Conservation (phyloP, 2,113 vertebrate species). For the Dipodomys merriami region DNA sequence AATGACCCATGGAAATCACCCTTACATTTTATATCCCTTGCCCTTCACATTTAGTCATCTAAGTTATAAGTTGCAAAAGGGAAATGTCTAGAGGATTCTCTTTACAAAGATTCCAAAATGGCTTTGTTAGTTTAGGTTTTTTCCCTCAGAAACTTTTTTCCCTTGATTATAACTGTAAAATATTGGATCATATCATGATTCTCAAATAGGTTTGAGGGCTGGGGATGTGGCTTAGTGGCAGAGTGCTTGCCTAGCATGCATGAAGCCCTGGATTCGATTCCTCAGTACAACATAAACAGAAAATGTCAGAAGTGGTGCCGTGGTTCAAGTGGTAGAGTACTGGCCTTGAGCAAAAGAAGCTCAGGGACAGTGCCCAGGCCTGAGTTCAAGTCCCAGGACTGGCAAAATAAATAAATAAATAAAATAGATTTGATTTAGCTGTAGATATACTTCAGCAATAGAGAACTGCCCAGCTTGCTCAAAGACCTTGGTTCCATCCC, state of each 20-base stretch:
- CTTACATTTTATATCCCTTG: not conserved
- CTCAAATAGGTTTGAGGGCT: not conserved
- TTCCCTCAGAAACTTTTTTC: slow-evolving; percentile 14
- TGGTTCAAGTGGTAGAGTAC: no score
- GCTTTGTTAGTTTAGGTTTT: not conserved
- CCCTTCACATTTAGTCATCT: not conserved
- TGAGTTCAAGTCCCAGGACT: no score
- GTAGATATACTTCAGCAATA: not conserved
- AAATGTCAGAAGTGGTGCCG: no score
- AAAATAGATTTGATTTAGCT: not conserved
- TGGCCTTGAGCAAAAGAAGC: no score
- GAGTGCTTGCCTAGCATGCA: no score
- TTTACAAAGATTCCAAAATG: not conserved
- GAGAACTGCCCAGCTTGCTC: no score
- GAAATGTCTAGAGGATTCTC: not conserved
- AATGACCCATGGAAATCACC: not conserved
- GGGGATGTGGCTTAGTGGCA: not conserved
- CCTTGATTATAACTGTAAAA: slow-evolving; percentile 38
- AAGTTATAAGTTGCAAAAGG: not conserved
- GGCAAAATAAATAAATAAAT: no score
- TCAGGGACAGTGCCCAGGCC: no score
- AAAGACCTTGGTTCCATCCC: not conserved
- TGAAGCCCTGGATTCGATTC: no score
- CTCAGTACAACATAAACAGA: no score
- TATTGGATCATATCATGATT: not conserved